Evolutionary conservation across 1,140 invertebrate genomes (phyloP), one percentile per base, ranked within the genome.

Genomic region (Physella acuta): DNA sequence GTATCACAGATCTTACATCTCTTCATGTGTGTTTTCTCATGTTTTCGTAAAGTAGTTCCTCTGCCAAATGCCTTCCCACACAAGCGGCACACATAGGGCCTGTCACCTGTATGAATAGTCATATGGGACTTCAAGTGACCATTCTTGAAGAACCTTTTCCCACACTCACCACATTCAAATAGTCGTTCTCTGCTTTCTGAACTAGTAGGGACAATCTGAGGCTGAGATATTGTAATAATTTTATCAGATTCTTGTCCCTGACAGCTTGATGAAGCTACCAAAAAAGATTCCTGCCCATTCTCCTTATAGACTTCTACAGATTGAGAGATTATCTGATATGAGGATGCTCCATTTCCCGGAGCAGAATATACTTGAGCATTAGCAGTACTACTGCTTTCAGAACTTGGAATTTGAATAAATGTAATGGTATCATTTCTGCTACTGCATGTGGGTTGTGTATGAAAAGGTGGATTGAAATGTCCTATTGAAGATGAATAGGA

Each of bases 21-120:
- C 28, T 68, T 68, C 26, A 68, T 30, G 56, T 68, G 66, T 16
- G 66, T 68, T 60, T 68, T 68, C 36, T 68, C 66, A 60, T 68
- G 66, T 26, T 68, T 68, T 11, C 66, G n/a, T 30, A 68, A 51
- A 60, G 66, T 59, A 24, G 55, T 60, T 31, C 37, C 37, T 5
- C 66, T 33, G 37, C 34, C 37, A 68, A 68, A 68, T 37, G 66
- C 37, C 39, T 68, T 68, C 16, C 66, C 66, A 68, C 66, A 68
- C 3, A 59, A 26, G 34, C 66, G 49, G 24, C 66, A 68, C 30
- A 51, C 66, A 33, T 44, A 60, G 24, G 66, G 66, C 36, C 37
- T 44, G 37, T 44, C 37, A 17, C 55, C 66, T 20, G 66, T 44
- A 24, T 68, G 66, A 17, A 60, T 68, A 28, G 56, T 39, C 56